phyloP scores from a whole-genome alignment of 2,113 vertebrate species.

The Zosterops lateralis region DNA sequence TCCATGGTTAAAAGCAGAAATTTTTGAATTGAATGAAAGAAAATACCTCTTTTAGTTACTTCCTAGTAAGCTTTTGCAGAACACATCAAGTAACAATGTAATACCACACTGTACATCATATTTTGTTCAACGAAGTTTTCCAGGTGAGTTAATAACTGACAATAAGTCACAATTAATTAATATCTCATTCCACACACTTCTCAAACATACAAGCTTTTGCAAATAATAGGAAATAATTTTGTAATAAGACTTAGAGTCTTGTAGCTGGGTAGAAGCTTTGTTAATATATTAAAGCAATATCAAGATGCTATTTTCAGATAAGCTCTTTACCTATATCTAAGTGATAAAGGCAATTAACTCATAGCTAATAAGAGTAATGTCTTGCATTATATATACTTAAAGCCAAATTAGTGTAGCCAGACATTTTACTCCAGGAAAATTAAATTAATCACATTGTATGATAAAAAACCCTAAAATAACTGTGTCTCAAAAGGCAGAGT shows the following conservation, averaged over 20 bases:
- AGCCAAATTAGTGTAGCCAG: background rate
- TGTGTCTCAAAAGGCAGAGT: background rate
- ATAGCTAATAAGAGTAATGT: background rate
- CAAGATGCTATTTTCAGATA: background rate
- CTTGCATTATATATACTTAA: background rate
- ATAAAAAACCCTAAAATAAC: background rate
- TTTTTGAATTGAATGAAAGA: background rate
- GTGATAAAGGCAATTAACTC: background rate
- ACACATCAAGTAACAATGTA: background rate
- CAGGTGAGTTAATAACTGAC: background rate
- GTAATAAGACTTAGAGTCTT: background rate
- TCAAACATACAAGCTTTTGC: background rate
- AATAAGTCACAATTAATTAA: background rate
- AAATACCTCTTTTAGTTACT: background rate
- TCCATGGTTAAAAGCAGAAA: background rate
- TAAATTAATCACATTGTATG: background rate
- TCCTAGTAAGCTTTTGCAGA: background rate
- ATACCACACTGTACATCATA: background rate
- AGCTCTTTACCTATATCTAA: background rate
- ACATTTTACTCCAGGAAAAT: background rate
- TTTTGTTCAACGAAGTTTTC: background rate
- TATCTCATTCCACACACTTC: background rate
- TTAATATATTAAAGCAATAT: background rate
- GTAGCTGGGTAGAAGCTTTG: background rate
- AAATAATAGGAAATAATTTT: background rate